Percentiles rank a stretch among this genome's conserved stretches.
phyloP scores from a whole-genome alignment of 2,113 vertebrate genomes.

The Thunnus thynnus region DNA sequence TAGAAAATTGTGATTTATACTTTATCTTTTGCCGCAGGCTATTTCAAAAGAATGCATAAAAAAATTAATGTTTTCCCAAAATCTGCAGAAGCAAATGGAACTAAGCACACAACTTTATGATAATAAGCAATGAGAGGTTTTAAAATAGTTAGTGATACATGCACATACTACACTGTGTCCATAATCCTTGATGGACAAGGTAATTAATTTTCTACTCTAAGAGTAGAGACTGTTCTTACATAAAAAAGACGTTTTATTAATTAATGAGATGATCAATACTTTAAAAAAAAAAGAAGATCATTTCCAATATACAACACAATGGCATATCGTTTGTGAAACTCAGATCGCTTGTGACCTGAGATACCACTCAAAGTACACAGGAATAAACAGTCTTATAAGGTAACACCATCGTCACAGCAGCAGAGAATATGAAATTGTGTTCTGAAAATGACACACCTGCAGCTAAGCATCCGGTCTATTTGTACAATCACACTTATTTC shows the following conservation, averaged over 20 bases:
- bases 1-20: neutral
- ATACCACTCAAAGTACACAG: too few species aligned
- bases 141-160: neutral
- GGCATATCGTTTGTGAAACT: too few species aligned
- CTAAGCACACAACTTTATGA: too few species aligned
- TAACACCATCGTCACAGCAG: neutral
- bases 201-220: neutral
- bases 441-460: neutral
- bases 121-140: neutral
- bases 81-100: neutral
- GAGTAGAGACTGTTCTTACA: neutral
- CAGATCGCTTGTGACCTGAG: too few species aligned
- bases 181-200: neutral
- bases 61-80: slow-evolving; percentile 1
- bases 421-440: neutral
- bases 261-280: neutral
- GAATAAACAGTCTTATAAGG: neutral
- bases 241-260: neutral
- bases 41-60: slow-evolving; percentile 16
- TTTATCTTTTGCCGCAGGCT: neutral
- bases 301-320: neutral
- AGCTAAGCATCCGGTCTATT: too few species aligned
- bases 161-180: neutral
- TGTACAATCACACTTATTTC: neutral
- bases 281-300: neutral